Conservation (phyloP, 2,113 vertebrate species). For the Ursus arctos region DNA sequence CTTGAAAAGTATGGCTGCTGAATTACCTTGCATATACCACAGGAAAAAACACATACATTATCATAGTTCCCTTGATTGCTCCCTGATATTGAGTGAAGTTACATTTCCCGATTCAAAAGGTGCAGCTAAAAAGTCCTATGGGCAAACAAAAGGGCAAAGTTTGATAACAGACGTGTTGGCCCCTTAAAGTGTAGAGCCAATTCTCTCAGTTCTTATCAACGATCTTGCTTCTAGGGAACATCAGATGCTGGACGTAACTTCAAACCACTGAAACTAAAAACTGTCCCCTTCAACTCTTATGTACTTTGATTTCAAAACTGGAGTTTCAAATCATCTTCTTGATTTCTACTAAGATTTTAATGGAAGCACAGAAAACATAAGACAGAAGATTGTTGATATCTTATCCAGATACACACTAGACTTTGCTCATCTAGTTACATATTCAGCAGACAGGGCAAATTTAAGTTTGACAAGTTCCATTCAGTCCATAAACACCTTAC, state of each 20-base stretch:
- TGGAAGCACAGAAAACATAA: not conserved
- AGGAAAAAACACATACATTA: not conserved
- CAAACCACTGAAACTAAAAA: not conserved
- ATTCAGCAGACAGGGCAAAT: too few species aligned
- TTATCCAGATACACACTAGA: not conserved
- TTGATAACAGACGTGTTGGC: not conserved
- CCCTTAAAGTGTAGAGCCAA: not conserved
- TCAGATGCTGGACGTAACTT: too few species aligned
- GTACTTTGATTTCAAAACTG: not conserved
- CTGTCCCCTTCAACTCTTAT: not conserved
- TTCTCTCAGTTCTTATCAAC: not conserved
- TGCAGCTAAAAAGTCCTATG: not conserved
- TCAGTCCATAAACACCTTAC: not conserved
- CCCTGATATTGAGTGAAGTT: not conserved
- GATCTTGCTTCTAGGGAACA: not conserved
- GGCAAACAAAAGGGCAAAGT: not conserved
- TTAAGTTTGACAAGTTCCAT: not conserved
- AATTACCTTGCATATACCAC: not conserved
- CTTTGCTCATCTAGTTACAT: not conserved
- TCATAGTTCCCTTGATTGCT: not conserved
- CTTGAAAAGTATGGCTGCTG: not conserved
- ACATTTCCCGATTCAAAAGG: not conserved
- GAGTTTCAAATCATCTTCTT: not conserved
- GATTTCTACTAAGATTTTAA: not conserved
- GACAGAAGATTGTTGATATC: not conserved